Conservation (phyloP, 2,113 vertebrate genomes). For the Grammomys dolichurus region DNA sequence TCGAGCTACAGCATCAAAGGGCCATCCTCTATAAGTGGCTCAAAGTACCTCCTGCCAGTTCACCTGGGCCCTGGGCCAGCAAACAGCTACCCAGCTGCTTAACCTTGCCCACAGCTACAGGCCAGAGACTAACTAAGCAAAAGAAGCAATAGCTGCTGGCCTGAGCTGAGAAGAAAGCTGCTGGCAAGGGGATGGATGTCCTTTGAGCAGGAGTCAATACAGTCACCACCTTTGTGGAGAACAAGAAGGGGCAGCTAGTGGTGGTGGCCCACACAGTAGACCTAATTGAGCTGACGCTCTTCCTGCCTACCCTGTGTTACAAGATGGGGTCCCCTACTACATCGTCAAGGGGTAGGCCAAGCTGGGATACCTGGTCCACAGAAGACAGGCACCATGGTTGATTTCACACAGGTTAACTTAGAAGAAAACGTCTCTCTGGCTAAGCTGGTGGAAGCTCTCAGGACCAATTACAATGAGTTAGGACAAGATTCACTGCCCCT, state of each 20-base stretch:
- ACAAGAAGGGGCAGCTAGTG: not conserved
- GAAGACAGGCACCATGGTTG: not conserved
- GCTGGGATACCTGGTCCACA: not conserved
- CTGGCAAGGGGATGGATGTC: not conserved
- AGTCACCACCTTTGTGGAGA: not conserved
- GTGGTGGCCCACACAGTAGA: no score
- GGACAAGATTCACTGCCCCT: not conserved
- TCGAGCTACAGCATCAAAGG: not conserved
- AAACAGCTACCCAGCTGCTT: not conserved
- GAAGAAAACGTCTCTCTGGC: not conserved
- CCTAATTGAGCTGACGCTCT: not conserved
- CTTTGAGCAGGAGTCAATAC: not conserved
- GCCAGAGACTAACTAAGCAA: not conserved
- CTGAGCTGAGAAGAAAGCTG: not conserved
- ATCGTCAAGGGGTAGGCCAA: not conserved
- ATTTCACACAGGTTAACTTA: not conserved
- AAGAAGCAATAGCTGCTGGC: not conserved
- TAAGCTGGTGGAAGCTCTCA: not conserved
- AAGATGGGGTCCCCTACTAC: not conserved
- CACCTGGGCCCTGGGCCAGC: not conserved
- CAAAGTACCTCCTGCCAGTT: not conserved
- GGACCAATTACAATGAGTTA: not conserved
- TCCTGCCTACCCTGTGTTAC: not conserved
- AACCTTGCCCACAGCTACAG: not conserved
- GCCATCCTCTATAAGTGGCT: not conserved